phyloP scores from a whole-genome alignment of 2,888 invertebrate species.

The Folsomia manolachei region DNA sequence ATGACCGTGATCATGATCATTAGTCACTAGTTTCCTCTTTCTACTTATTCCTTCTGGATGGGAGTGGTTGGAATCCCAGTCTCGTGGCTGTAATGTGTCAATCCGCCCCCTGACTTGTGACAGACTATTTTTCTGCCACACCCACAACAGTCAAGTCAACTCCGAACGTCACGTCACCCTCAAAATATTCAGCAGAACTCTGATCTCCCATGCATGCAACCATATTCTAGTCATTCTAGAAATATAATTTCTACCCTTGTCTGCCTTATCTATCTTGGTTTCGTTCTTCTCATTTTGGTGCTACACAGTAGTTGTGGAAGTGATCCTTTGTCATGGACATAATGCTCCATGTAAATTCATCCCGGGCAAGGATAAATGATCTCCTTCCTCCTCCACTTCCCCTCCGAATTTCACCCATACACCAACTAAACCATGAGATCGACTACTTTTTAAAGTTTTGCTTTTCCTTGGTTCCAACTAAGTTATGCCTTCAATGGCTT shows the following conservation, averaged over 20 bases:
- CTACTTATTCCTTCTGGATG: neutral
- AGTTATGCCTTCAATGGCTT: too few relatives aligned
- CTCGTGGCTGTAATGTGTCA: neutral
- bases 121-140: neutral
- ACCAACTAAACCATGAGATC: neutral
- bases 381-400: constrained; percentile 6
- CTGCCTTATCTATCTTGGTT: neutral
- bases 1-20: constrained; percentile 6
- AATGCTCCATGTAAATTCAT: neutral
- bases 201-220: neutral
- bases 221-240: too few relatives aligned
- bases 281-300: too few relatives aligned
- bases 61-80: neutral
- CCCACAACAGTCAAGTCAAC: neutral
- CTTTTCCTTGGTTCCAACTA: too few relatives aligned
- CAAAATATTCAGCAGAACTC: neutral
- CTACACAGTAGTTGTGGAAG: neutral
- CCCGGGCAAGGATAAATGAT: constrained; percentile 2
- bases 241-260: too few relatives aligned
- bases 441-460: neutral
- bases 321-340: constrained; percentile 3
- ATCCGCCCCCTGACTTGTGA: constrained; percentile 1
- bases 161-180: neutral
- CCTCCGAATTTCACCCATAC: neutral
- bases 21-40: neutral